A percentile compares a stretch with the other conserved stretches of the same genome.
These are phyloP conservation scores for Stenolophus ochropezus DNA, from an alignment of 2,888 invertebrate genomes.

Conservation along the genomic window DNA sequence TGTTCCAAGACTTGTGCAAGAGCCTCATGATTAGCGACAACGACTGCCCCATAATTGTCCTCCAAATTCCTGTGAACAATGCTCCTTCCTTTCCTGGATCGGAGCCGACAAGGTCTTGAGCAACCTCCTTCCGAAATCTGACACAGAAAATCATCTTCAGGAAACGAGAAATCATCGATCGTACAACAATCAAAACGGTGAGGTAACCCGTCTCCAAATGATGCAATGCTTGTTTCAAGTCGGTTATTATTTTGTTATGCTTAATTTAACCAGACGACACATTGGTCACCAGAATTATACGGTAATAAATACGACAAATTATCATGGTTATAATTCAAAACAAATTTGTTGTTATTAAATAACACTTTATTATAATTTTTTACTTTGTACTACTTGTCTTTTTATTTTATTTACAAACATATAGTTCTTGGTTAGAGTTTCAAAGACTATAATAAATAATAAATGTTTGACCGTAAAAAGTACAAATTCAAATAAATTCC, in stretches of 20 bases:
- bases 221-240: conserved; percentile 8
- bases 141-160: conserved; percentile 50
- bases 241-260: conserved; percentile 27
- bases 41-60: conserved; percentile 92
- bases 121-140: conserved; percentile 73
- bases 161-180: conserved; percentile 69
- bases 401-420: too few relatives aligned
- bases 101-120: conserved; percentile 75
- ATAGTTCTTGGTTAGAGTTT: too few relatives aligned
- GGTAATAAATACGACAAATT: not conserved
- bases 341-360: too few relatives aligned
- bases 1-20: conserved; percentile 92
- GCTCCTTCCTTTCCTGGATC: conserved; percentile 87
- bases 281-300: not conserved
- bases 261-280: conserved; percentile 44
- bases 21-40: conserved; percentile 92
- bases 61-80: conserved; percentile 90
- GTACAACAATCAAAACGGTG: conserved; percentile 62
- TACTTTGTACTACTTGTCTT: too few relatives aligned
- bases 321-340: not conserved
- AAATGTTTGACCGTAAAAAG: too few relatives aligned
- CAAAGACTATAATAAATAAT: too few relatives aligned
- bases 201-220: not conserved
- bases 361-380: not conserved
- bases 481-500: too few relatives aligned